Percentiles rank a stretch among this genome's conserved stretches.
Conservation (phyloP, 2,113 vertebrate species). For the Benthochromis sp. region DNA sequence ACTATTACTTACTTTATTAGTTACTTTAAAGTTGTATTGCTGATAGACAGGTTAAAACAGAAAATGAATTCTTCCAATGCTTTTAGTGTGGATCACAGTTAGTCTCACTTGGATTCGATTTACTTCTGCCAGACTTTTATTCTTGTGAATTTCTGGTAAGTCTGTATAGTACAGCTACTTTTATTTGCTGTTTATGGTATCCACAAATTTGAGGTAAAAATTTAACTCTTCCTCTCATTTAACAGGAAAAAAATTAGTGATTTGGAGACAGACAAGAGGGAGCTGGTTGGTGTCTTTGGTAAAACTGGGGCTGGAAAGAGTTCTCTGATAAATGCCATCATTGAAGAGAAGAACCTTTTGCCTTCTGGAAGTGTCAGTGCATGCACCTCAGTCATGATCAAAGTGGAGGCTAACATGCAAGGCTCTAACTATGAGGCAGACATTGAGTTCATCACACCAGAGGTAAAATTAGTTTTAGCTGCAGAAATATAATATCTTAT, state of each 20-base stretch:
- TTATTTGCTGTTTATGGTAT: not conserved
- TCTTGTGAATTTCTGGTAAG: not conserved
- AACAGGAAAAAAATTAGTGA: not conserved
- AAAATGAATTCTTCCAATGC: not conserved
- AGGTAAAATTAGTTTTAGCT: not conserved
- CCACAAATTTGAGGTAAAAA: not conserved
- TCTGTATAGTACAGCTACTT: not conserved
- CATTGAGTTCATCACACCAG: constrained; percentile 47
- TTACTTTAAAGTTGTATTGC: not conserved
- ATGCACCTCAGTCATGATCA: constrained; percentile 57
- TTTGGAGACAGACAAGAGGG: constrained; percentile 21
- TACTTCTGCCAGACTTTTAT: not conserved
- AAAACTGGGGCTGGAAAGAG: constrained; percentile 57
- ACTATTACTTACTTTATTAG: not conserved
- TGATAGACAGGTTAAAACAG: rapidly evolving
- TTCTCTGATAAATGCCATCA: constrained; percentile 52
- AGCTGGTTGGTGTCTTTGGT: constrained; percentile 54
- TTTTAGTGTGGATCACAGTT: not conserved
- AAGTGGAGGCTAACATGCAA: constrained; percentile 25
- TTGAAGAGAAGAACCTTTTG: constrained; percentile 2
- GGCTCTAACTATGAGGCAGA: constrained; percentile 30
- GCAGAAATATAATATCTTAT: rapidly evolving
- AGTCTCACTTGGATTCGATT: not conserved
- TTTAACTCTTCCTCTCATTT: not conserved
- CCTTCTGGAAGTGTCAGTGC: constrained; percentile 30